phyloP scores from a whole-genome alignment of 2,888 invertebrate species.

The Bellardia pandia region DNA sequence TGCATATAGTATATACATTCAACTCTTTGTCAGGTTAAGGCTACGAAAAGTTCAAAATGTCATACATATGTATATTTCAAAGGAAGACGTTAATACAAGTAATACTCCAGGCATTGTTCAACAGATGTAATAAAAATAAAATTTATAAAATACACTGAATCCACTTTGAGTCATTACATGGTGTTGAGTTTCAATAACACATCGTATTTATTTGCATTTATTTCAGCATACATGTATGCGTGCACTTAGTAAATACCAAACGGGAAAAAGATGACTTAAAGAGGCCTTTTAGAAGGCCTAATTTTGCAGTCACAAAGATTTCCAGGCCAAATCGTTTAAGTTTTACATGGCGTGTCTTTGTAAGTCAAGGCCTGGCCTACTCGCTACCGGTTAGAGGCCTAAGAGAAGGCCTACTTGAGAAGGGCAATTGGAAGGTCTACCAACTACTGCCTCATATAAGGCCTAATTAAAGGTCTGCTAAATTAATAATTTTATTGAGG shows the following conservation, averaged over 20 bases:
- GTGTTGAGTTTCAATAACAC: background rate
- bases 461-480: too few species aligned
- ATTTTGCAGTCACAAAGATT: too few species aligned
- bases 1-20: background rate
- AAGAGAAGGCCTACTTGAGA: too few species aligned
- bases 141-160: background rate
- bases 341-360: too few species aligned
- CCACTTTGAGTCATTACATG: background rate
- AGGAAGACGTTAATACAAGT: background rate
- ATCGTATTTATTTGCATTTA: background rate
- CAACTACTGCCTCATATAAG: too few species aligned
- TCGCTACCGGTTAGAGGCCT: too few species aligned
- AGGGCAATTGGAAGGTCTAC: too few species aligned
- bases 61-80: background rate
- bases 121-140: conserved; percentile 9
- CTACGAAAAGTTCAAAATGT: background rate
- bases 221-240: background rate
- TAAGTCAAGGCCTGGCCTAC: too few species aligned
- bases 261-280: background rate
- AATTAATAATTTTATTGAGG: too few species aligned
- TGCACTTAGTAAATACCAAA: background rate
- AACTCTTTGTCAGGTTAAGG: background rate
- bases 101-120: conserved; percentile 4
- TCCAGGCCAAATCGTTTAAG: too few species aligned
- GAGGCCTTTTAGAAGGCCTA: too few species aligned